phyloP scores from a whole-genome alignment of 2,797 vertebrate species.

The Chanos chanos region DNA sequence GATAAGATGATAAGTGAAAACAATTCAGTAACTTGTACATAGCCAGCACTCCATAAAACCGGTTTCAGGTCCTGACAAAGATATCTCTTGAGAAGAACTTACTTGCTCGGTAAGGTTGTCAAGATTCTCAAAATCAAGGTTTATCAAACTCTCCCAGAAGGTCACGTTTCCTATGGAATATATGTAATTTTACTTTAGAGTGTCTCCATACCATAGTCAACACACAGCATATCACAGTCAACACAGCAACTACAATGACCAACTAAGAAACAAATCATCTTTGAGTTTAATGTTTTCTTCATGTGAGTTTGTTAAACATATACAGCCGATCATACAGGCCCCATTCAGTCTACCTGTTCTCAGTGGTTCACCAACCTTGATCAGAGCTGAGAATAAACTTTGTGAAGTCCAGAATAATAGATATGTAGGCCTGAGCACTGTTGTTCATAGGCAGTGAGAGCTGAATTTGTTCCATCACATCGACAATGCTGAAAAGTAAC shows the following conservation, averaged over 20 bases:
- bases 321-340: not conserved
- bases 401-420: slow-evolving; percentile 53
- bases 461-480: slow-evolving; percentile 54
- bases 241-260: no score
- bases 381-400: slow-evolving; percentile 50
- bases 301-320: not conserved
- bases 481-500: slow-evolving; percentile 60
- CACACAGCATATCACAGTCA: not conserved
- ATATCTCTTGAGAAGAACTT: slow-evolving; percentile 9
- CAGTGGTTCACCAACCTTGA: no score
- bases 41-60: no score
- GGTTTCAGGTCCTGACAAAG: not conserved
- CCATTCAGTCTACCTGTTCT: slow-evolving; percentile 48
- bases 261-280: no score
- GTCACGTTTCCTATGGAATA: slow-evolving; percentile 58
- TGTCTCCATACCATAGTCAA: not conserved
- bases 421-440: slow-evolving; percentile 53
- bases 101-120: slow-evolving; percentile 57
- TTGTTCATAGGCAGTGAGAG: slow-evolving; percentile 56
- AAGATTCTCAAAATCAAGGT: slow-evolving; percentile 38
- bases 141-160: slow-evolving; percentile 51
- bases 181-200: no score
- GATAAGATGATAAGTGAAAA: no score
- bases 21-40: no score
- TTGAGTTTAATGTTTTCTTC: no score